These are phyloP conservation scores for Agrotis ipsilon DNA, from an alignment of 2,888 invertebrate species.

Conservation along the genomic window DNA sequence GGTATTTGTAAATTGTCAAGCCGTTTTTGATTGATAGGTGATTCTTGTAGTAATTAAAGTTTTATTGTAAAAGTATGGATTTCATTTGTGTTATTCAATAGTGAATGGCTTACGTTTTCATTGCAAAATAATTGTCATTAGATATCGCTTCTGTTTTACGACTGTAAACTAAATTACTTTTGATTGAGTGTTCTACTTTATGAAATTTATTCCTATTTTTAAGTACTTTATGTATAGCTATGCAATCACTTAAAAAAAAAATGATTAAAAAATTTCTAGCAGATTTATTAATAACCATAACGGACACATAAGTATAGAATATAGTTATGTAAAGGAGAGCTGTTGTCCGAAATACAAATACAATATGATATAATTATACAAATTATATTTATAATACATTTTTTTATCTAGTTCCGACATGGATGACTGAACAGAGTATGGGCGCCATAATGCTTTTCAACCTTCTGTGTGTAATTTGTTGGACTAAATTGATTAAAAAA, in stretches of 20 bases:
- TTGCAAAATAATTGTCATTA: not conserved
- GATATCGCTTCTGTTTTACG: not conserved
- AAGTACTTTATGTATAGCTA: not conserved
- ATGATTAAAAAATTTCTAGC: too few relatives aligned
- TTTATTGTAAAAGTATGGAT: not conserved
- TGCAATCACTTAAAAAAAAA: too few relatives aligned
- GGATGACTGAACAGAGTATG: too few relatives aligned
- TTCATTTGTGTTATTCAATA: conserved; percentile 2
- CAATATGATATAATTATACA: too few relatives aligned
- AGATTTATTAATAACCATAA: too few relatives aligned
- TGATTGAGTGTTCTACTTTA: too few relatives aligned
- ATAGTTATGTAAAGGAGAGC: too few relatives aligned
- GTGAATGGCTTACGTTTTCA: not conserved
- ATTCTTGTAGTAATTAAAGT: conserved; percentile 5
- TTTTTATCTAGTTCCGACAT: too few relatives aligned
- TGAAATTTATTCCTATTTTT: not conserved
- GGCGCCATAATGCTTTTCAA: too few relatives aligned
- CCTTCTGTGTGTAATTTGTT: not conserved
- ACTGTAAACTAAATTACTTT: not conserved
- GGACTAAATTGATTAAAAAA: not conserved
- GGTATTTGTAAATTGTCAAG: conserved; percentile 17
- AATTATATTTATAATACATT: too few relatives aligned
- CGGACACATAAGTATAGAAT: too few relatives aligned
- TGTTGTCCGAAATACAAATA: too few relatives aligned
- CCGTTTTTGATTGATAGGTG: conserved; percentile 12